phyloP scores from a whole-genome alignment of 2,888 invertebrate species.

The Meandrusa payeni region DNA sequence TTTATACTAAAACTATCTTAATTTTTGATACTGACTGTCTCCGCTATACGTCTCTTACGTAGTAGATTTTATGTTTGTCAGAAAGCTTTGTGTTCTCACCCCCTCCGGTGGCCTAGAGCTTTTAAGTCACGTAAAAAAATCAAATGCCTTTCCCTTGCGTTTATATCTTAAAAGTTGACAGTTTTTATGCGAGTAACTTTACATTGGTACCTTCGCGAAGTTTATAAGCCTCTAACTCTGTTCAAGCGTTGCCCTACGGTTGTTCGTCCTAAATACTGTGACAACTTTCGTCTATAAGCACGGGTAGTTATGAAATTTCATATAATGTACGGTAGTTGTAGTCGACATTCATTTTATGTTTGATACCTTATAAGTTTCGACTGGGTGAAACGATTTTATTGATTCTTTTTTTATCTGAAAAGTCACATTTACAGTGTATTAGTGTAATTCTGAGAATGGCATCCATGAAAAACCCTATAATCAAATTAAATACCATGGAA shows the following conservation, averaged over 20 bases:
- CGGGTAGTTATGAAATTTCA: too few relatives aligned
- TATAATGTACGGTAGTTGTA: not conserved
- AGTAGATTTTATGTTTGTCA: constrained; percentile 23
- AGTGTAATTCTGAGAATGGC: too few relatives aligned
- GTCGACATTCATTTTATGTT: too few relatives aligned
- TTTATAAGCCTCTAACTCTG: constrained; percentile 18
- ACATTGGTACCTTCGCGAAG: constrained; percentile 24
- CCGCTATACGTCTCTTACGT: constrained; percentile 4
- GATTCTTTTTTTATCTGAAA: too few relatives aligned
- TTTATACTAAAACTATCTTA: too few relatives aligned
- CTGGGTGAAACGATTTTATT: too few relatives aligned
- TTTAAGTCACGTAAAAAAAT: constrained; percentile 21
- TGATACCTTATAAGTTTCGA: too few relatives aligned
- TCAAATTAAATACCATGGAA: too few relatives aligned
- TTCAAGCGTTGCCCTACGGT: constrained; percentile 6
- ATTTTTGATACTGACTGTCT: too few relatives aligned
- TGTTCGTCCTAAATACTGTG: constrained; percentile 12
- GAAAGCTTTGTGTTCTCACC: constrained; percentile 22
- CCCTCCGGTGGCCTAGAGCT: constrained; percentile 16
- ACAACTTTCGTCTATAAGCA: constrained; percentile 7
- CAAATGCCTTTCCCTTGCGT: constrained; percentile 13
- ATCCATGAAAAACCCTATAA: too few relatives aligned
- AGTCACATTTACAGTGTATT: too few relatives aligned
- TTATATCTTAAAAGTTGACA: constrained; percentile 23
- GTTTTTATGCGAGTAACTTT: constrained; percentile 28